Evolutionary conservation across 2,113 vertebrate genomes (phyloP).

Genomic region (Hymenochirus boettgeri): DNA sequence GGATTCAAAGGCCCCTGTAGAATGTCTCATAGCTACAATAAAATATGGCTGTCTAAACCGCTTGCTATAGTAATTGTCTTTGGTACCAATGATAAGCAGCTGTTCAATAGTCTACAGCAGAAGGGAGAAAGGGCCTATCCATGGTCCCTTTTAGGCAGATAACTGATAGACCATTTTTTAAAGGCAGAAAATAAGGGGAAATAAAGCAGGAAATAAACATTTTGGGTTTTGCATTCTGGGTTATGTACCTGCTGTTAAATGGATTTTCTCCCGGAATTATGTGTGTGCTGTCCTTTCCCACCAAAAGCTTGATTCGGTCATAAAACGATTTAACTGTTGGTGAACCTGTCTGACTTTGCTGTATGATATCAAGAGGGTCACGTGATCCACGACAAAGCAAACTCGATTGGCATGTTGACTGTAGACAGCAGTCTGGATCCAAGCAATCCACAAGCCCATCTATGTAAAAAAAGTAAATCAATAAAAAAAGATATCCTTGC

Average conservation of each 20-base stretch:
- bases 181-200: no score
- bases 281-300: conserved; percentile 93
- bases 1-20: conserved; percentile 18
- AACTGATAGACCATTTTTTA: no score
- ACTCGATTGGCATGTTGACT: conserved; percentile 90
- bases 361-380: conserved; percentile 92
- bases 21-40: conserved; percentile 19
- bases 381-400: conserved; percentile 89
- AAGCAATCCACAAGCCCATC: conserved; percentile 96
- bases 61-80: conserved; percentile 6
- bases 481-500: no score
- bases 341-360: conserved; percentile 74
- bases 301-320: conserved; percentile 90
- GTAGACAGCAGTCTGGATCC: conserved; percentile 97
- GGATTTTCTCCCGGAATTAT: conserved; percentile 94
- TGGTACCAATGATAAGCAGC: background rate
- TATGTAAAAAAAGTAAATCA: conserved; percentile 53
- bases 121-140: no score
- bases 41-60: conserved; percentile 14
- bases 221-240: background rate
- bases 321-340: conserved; percentile 89
- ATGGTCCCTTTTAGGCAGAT: no score
- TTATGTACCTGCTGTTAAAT: conserved; percentile 85
- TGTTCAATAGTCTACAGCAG: background rate
- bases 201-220: background rate